Base-by-base conservation (phyloP, 2,113 vertebrate species). In the Hiodon tergisus region DNA sequence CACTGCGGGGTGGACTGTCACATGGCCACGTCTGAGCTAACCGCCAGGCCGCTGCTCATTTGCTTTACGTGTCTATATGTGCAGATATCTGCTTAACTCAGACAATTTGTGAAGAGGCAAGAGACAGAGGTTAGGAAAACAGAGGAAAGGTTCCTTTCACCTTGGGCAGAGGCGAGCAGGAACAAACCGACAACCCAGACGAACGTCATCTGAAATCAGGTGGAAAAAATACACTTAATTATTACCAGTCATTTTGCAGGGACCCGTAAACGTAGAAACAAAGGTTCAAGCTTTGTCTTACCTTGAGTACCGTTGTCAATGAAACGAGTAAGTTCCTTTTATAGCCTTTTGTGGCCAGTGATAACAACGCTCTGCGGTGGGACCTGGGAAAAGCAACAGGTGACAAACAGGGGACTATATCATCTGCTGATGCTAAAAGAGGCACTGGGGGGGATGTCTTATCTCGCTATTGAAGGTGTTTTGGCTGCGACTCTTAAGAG, bases 141-240 rank as follows among this genome's bases (percentile, higher is more conserved):
- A 61, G 31, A 67, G 6, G 65, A 52, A 68, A 65, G 50, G 6
- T 71, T 3, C 3, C 48, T 46, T 81, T 83, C 47, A 87, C 90
- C 85, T 62, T 79, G 73, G 52, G 83, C 81, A 31, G 76, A 47
- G 2, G 73, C 83, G 1, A 76, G 0, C 52, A 88, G 55, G 17
- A 87, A 9, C 69, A 89, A 47, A 73, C 66, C 51, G 47, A 79
- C 60, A 77, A 66, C 73, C 84, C 83, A 86, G 8, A 77, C 62
- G n/a, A 70, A 17, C 46, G 74, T 71, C 85, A 88, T 89, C 85
- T 89, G 76, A 78, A 77, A 63, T 13, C 9, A 48, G 48, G 17
- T 9, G 0, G 6, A 7, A 65, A 17, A 72, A 4, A 57, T 55
- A 52, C 53, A 48, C 13, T 58, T 72, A 14, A 9, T 10, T 47